Base-by-base conservation (phyloP, 2,113 vertebrate species). In the Megaceryle maxima region DNA sequence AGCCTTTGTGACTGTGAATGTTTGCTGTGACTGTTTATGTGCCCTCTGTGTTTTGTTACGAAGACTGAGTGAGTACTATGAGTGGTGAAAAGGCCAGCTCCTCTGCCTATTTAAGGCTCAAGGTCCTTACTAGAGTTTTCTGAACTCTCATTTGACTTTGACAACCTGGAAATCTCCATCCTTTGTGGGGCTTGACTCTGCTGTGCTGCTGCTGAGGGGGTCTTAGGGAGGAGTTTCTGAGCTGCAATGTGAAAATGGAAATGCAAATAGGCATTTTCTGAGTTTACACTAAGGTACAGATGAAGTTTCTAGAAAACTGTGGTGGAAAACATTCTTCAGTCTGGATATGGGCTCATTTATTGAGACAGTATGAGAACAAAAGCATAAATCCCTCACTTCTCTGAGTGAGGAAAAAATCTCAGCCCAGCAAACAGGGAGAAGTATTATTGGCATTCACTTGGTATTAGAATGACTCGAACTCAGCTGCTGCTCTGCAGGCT, bases 401-500 rank as follows among this genome's bases (percentile, higher is more conserved):
- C 74, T 78, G 56, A 85, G 15, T 51, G 43, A 78, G 39, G 15
- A 35, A 37, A 88, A 81, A 57, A 41, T 35, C n/a, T 64, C 62
- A 69, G 48, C 59, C 21, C 25, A 85, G 35, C 29, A 78, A 82
- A 29, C 29, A 77, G 81, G 39, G 56, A 86, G 37, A 75, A 46
- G 14, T 43, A n/a, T 48, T 78, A 75, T 90, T 82, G 43, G 62
- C 78, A 85, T 94, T 95, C 75, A 72, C 11, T 37, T 63, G 57
- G 64, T 90, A 88, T 94, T 83, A 73, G 80, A 88, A 83, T 91
- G 87, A 74, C 59, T 95, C 64, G 81, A 70, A 81, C 68, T 44
- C 80, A 94, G 31, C 63, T 83, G 76, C 68, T 80, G 24, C 59
- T 77, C 87, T 92, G 89, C 91, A 88, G 44, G 18, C 80, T 88